Percentiles rank a stretch among this genome's conserved stretches.
phyloP scores from a whole-genome alignment of 2,888 invertebrate genomes.

The Brachyptera risi region DNA sequence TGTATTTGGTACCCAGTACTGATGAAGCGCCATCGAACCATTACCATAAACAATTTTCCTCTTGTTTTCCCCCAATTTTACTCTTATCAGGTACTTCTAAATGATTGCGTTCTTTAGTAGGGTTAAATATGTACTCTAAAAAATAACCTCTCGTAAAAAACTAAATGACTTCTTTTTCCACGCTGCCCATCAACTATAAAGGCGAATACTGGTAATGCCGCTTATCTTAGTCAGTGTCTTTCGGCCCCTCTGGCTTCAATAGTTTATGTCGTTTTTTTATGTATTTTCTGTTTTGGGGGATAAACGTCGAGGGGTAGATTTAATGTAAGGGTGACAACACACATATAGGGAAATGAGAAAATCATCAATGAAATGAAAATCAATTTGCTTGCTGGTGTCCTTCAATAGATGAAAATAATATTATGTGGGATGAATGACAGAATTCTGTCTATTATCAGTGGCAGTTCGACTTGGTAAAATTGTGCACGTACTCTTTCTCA shows the following conservation, averaged over 20 bases:
- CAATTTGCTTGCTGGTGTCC: too few relatives aligned
- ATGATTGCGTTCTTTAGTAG: conserved; percentile 23
- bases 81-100: conserved; percentile 22
- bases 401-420: too few relatives aligned
- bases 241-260: not conserved
- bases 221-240: conserved; percentile 13
- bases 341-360: not conserved
- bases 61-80: not conserved
- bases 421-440: too few relatives aligned
- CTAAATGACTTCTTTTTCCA: not conserved
- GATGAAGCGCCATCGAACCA: too few relatives aligned
- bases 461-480: too few relatives aligned
- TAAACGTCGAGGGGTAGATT: conserved; percentile 4
- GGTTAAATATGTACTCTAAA: conserved; percentile 24
- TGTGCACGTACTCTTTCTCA: too few relatives aligned
- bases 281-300: conserved; percentile 4
- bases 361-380: not conserved
- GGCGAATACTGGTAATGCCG: too few relatives aligned
- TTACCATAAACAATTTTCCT: conserved; percentile 1
- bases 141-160: conserved; percentile 23
- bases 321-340: not conserved
- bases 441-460: too few relatives aligned
- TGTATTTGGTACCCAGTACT: too few relatives aligned
- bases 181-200: conserved; percentile 5
- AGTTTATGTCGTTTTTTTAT: conserved; percentile 16